phyloP scores from a whole-genome alignment of 2,113 vertebrate species.

The Rhinoptilus africanus region DNA sequence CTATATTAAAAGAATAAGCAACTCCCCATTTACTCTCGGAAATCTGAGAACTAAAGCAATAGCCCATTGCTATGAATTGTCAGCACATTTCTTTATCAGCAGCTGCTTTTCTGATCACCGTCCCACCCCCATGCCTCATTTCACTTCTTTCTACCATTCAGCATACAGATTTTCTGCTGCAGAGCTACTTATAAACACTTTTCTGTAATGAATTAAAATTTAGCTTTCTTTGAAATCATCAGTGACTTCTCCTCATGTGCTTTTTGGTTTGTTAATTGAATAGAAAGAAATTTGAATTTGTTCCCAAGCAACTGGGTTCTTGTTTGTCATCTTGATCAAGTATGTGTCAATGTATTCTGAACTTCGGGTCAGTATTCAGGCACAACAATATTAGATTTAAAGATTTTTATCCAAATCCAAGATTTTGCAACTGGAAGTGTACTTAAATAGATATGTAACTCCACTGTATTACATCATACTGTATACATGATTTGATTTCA shows the following conservation, averaged over 20 bases:
- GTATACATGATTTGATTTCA: not conserved
- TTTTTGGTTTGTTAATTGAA: not conserved
- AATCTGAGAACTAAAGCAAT: not conserved
- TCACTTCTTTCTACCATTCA: not conserved
- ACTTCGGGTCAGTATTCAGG: not conserved
- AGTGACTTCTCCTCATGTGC: not conserved
- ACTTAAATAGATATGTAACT: not conserved
- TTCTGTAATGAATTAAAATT: not conserved
- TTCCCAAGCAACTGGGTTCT: not conserved
- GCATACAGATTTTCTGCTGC: not conserved
- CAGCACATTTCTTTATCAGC: not conserved
- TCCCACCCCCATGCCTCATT: not conserved
- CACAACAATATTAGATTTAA: not conserved
- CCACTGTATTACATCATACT: not conserved
- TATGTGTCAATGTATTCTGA: not conserved
- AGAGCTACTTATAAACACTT: not conserved
- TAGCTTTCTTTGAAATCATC: not conserved
- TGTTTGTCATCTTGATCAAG: not conserved
- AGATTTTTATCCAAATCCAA: not conserved
- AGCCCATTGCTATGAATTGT: not conserved
- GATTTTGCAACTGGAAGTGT: not conserved
- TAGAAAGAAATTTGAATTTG: not conserved
- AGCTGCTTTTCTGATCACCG: not conserved
- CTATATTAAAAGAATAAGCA: not conserved
- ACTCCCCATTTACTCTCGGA: not conserved